Evolutionary conservation across 2,888 invertebrate species (phyloP).

Genomic region (Nomada hirtipes): DNA sequence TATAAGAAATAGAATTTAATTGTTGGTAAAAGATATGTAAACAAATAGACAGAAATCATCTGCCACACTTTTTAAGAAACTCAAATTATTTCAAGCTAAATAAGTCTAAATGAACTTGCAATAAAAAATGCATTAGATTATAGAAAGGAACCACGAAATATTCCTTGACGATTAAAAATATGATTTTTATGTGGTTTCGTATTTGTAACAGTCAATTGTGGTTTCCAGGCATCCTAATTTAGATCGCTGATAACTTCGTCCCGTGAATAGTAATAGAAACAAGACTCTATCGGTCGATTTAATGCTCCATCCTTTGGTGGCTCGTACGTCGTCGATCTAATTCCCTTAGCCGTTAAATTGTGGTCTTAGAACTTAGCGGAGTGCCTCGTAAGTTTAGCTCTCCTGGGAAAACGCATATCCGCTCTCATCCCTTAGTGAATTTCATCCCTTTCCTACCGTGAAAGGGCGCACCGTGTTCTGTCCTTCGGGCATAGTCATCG

Average conservation of each 20-base stretch:
- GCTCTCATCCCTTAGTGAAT: slow-evolving; percentile 53
- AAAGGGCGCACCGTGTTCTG: slow-evolving; percentile 18
- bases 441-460: slow-evolving; percentile 33
- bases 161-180: not conserved
- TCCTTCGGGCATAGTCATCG: slow-evolving; percentile 39
- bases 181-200: too few relatives aligned
- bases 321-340: slow-evolving; percentile 60
- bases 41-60: too few relatives aligned
- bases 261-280: slow-evolving; percentile 13
- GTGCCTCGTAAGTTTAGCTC: slow-evolving; percentile 64
- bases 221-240: not conserved
- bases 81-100: not conserved
- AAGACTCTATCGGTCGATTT: slow-evolving; percentile 39
- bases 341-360: slow-evolving; percentile 67
- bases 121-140: not conserved
- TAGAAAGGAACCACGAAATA: not conserved
- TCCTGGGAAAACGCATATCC: slow-evolving; percentile 51
- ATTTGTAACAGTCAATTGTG: not conserved
- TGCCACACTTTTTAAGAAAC: not conserved
- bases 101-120: not conserved
- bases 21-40: too few relatives aligned
- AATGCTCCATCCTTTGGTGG: slow-evolving; percentile 36
- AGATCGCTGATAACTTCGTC: not conserved
- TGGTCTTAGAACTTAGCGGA: slow-evolving; percentile 65
- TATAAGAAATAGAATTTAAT: too few relatives aligned